These are phyloP conservation scores for Malaclemys terrapin DNA, from an alignment of 2,113 vertebrate genomes.

Conservation along the genomic window DNA sequence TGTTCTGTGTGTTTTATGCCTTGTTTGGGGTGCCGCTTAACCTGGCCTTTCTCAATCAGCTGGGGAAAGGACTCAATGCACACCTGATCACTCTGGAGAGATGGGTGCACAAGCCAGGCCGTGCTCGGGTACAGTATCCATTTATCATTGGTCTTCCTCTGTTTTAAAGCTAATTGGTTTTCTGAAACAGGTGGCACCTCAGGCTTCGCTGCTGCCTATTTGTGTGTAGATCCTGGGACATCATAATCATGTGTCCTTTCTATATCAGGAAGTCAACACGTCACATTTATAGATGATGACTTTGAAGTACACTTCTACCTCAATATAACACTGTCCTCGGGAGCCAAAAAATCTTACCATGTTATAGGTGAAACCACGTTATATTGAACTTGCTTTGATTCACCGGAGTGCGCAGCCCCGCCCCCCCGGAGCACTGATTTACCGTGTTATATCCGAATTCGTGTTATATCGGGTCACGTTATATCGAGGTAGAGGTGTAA, in stretches of 20 bases:
- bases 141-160: conserved; percentile 14
- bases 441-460: too few relatives aligned
- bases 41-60: conserved; percentile 90
- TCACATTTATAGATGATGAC: fast-evolving
- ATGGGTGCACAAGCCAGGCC: conserved; percentile 83
- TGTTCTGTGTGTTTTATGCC: conserved; percentile 94
- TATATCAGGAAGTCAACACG: not conserved
- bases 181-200: not conserved
- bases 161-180: conserved; percentile 3
- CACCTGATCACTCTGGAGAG: conserved; percentile 83
- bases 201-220: not conserved
- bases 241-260: not conserved
- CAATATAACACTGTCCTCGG: too few relatives aligned
- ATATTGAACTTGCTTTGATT: too few relatives aligned
- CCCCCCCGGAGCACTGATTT: too few relatives aligned
- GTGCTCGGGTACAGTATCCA: conserved; percentile 81
- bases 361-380: too few relatives aligned
- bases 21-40: conserved; percentile 93
- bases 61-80: conserved; percentile 85
- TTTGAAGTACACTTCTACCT: not conserved
- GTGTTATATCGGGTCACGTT: too few relatives aligned
- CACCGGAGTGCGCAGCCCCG: too few relatives aligned
- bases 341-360: too few relatives aligned
- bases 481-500: not conserved
- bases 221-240: not conserved